These are phyloP conservation scores for Bombus terrestris DNA, from an alignment of 1,140 invertebrate species.

Conservation along the genomic window DNA sequence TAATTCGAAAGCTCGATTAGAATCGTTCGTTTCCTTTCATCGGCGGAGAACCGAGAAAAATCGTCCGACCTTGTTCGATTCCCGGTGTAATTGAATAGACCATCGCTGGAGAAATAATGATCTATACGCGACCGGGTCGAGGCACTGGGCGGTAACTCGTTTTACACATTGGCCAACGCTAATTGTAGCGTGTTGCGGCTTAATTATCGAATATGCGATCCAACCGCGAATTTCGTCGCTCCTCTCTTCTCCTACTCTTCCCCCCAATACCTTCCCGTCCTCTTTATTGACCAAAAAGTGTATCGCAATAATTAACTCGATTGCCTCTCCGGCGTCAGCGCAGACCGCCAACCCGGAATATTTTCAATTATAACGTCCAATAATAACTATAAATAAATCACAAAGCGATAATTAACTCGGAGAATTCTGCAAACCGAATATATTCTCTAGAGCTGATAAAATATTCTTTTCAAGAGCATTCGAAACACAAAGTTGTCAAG, in stretches of 20 bases:
- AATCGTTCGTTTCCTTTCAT: background rate
- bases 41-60: background rate
- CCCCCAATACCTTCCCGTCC: background rate
- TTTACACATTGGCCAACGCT: constrained; percentile 70
- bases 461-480: background rate
- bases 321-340: background rate
- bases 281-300: constrained; percentile 12
- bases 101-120: constrained; percentile 55
- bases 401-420: background rate
- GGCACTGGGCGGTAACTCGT: constrained; percentile 72
- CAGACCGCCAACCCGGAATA: background rate
- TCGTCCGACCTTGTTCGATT: background rate
- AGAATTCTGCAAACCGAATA: background rate
- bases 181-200: constrained; percentile 69
- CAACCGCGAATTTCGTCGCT: constrained; percentile 25
- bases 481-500: background rate
- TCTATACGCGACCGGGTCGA: constrained; percentile 47
- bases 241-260: background rate
- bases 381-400: background rate
- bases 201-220: constrained; percentile 58
- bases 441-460: background rate
- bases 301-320: background rate
- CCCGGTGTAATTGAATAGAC: constrained; percentile 56
- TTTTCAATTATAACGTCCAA: background rate
- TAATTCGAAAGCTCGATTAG: background rate